A percentile compares a stretch with the other conserved stretches of the same genome.
These are phyloP conservation scores for Arctocebus calabarensis DNA, from an alignment of 2,797 vertebrate genomes.

Conservation along the genomic window DNA sequence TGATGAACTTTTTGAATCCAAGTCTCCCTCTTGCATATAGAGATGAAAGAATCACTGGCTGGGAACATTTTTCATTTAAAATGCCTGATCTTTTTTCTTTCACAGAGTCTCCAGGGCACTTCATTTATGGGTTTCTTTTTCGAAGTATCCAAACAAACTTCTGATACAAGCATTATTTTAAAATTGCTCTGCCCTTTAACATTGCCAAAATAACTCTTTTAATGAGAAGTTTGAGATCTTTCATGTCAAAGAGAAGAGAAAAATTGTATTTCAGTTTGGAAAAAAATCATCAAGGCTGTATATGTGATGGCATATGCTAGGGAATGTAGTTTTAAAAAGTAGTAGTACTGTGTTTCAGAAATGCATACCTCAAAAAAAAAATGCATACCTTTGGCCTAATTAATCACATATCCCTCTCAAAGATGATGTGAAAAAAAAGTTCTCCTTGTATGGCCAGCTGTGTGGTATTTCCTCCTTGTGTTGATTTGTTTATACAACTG, in stretches of 20 bases:
- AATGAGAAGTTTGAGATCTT: constrained; percentile 45
- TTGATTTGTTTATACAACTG: background rate
- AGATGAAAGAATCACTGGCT: constrained; percentile 62
- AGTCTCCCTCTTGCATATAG: constrained; percentile 24
- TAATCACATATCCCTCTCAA: background rate
- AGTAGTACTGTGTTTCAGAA: constrained; percentile 5
- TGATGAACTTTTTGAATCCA: constrained; percentile 58
- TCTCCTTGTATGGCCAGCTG: background rate
- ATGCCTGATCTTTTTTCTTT: constrained; percentile 33
- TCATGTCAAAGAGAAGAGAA: constrained; percentile 28
- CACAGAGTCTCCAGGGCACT: constrained; percentile 52
- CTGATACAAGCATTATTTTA: constrained; percentile 25
- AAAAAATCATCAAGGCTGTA: constrained; percentile 37
- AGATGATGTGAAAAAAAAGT: background rate
- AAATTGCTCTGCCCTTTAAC: constrained; percentile 41
- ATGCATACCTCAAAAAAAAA: background rate
- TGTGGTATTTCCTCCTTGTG: background rate
- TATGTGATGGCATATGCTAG: background rate
- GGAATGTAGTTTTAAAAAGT: constrained; percentile 51
- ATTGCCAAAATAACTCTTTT: constrained; percentile 56
- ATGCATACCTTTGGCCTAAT: background rate
- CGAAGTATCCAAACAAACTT: constrained; percentile 34
- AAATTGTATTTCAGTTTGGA: constrained; percentile 34
- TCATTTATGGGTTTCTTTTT: constrained; percentile 53
- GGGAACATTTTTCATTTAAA: constrained; percentile 58